Base-by-base conservation (phyloP, 2,888 invertebrate species). In the Cryptus armator region DNA sequence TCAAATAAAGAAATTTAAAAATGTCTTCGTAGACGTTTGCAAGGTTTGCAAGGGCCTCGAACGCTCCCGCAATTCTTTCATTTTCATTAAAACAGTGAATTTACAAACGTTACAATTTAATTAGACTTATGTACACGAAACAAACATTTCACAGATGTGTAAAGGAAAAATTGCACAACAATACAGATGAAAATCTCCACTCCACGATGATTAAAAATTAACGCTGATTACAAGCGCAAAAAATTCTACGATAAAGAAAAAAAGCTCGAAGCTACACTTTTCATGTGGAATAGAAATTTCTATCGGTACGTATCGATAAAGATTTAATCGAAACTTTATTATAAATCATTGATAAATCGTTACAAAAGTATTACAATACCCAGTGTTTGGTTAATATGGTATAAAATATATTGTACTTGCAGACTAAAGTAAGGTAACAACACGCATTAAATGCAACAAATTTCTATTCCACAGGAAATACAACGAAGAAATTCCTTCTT, bases 211-310 rank as follows among this genome's bases (percentile, higher is more conserved):
- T 80, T 62, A 74, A 62, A 37, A 56, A 62, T 51, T 32, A 78
- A 46, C 74, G 48, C 83, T 75, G 3, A 74, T 80, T 64, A 62
- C 51, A 48, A 75, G 19, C 66, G 53, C 3, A 59, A 76, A 24
- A 78, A 76, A 83, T 32, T 59, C 19, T 24, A 56, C 37, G 59
- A 29, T 7, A 37, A 19, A 79, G 24, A 81, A 62, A 72, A 79
- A 64, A 77, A 74, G 66, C 67, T 19, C 48, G 62, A 37, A 48
- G 24, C 44, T 37, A 6, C 19, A 44, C 62, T 56, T 80, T 81
- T 87, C 89, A 84, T 93, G 94, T 94, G 94, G 94, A 94, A 94
- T 93, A 93, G 94, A 94, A 94, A 94, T 92, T 93, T 93, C 92
- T 91, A 82, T 88, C 85, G 67, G 67, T 83, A 83, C 83, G 81